Conservation (phyloP, 2,113 vertebrate genomes). For the Athene cunicularia region DNA sequence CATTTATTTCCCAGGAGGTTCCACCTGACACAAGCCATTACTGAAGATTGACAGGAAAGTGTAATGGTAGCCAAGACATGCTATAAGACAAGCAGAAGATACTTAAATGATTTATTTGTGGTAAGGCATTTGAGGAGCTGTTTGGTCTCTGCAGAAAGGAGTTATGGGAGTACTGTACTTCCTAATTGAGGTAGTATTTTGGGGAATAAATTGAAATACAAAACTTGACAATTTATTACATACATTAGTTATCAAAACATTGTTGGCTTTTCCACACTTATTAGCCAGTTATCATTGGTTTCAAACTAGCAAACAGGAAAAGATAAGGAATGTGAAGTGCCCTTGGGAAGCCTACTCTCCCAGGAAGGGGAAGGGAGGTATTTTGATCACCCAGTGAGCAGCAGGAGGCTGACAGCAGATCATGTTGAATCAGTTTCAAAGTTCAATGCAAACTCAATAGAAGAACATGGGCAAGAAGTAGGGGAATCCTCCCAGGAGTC, state of each 20-base stretch:
- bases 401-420: constrained; percentile 12
- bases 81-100: constrained; percentile 48
- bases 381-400: neutral
- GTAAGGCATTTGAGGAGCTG: constrained; percentile 36
- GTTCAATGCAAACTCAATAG: neutral
- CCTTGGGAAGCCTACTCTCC: neutral
- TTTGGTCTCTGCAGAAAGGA: constrained; percentile 3
- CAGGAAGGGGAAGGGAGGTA: neutral
- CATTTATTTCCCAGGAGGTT: constrained; percentile 71
- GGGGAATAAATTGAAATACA: constrained; percentile 1
- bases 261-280: neutral
- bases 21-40: constrained; percentile 73
- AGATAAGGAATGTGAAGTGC: neutral
- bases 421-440: constrained; percentile 50
- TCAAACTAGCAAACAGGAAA: constrained; percentile 2
- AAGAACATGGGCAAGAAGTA: neutral
- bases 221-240: constrained; percentile 4
- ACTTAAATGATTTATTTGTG: constrained; percentile 69
- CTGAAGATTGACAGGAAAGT: constrained; percentile 73
- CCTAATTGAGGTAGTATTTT: neutral
- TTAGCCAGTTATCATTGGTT: constrained; percentile 7
- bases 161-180: neutral
- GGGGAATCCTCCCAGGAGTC: neutral
- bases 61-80: constrained; percentile 59
- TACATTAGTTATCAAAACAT: neutral